phyloP scores from a whole-genome alignment of 1,140 invertebrate species.

The Helicoverpa armigera region DNA sequence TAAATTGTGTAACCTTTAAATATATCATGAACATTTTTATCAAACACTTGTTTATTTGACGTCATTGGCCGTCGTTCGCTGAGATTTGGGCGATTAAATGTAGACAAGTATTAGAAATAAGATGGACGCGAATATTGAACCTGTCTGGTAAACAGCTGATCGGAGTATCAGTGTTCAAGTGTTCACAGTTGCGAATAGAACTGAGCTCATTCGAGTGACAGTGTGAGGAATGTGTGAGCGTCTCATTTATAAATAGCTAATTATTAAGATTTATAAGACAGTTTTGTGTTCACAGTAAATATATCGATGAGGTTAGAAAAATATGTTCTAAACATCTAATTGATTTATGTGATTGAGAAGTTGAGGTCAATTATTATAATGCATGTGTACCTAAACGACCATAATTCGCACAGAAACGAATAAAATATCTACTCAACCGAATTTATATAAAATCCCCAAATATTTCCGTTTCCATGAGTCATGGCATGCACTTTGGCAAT shows the following conservation, averaged over 20 bases:
- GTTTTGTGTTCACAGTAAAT: background rate
- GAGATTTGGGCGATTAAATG: constrained; percentile 5
- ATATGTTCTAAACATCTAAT: background rate
- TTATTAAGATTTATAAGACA: constrained; percentile 9
- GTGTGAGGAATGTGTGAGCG: constrained; percentile 1
- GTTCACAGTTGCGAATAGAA: background rate
- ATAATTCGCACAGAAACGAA: background rate
- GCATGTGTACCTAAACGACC: no score
- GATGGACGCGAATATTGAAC: constrained; percentile 30
- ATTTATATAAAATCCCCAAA: background rate
- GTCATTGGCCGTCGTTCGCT: background rate
- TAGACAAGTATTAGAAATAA: constrained; percentile 19
- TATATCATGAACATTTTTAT: constrained; percentile 11
- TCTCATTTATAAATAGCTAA: background rate
- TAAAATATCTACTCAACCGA: background rate
- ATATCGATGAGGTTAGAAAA: background rate
- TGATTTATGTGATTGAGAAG: background rate
- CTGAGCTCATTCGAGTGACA: background rate
- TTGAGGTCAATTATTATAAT: background rate
- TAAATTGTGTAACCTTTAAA: background rate
- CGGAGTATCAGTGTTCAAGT: background rate
- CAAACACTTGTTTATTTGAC: constrained; percentile 20
- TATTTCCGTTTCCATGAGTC: constrained; percentile 5
- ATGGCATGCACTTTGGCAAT: constrained; percentile 38
- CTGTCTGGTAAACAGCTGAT: constrained; percentile 24